Conservation (phyloP, 2,888 invertebrate species). For the Dryadula phaetusa region DNA sequence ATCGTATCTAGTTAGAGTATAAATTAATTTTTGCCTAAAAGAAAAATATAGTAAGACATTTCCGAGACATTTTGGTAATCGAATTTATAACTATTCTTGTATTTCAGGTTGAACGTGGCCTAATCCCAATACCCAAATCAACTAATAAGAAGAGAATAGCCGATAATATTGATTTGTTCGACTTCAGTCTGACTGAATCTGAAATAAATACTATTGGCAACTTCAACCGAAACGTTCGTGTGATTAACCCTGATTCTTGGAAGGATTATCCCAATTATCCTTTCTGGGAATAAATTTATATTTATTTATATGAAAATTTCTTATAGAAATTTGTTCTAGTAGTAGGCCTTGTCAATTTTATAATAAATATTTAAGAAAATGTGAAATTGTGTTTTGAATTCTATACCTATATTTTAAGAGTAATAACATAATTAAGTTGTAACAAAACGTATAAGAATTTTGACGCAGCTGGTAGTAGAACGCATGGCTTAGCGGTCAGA, state of each 20-base stretch:
- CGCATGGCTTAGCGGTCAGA: too few relatives aligned
- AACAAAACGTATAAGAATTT: too few relatives aligned
- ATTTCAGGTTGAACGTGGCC: slow-evolving; percentile 81
- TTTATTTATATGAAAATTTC: not conserved
- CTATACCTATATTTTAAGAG: not conserved
- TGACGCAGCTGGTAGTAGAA: too few relatives aligned
- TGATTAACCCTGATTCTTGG: slow-evolving; percentile 19
- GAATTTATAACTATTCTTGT: slow-evolving; percentile 26
- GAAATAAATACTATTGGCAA: slow-evolving; percentile 80
- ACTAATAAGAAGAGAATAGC: slow-evolving; percentile 82
- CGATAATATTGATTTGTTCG: slow-evolving; percentile 85
- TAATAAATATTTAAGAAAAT: slow-evolving; percentile 2
- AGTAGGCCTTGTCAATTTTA: not conserved
- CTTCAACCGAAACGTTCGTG: slow-evolving; percentile 70
- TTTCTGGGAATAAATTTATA: slow-evolving; percentile 16
- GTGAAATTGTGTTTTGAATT: not conserved
- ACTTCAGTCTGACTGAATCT: slow-evolving; percentile 81
- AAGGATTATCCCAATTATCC: slow-evolving; percentile 38
- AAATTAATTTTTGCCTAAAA: too few relatives aligned
- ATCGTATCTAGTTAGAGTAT: too few relatives aligned
- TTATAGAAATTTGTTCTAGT: not conserved
- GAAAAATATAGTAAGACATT: too few relatives aligned
- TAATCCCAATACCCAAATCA: slow-evolving; percentile 86
- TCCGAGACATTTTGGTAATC: too few relatives aligned
- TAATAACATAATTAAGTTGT: too few relatives aligned